Evolutionary conservation across 2,888 invertebrate genomes (phyloP).

Genomic region (Drosophila hamatofila): DNA sequence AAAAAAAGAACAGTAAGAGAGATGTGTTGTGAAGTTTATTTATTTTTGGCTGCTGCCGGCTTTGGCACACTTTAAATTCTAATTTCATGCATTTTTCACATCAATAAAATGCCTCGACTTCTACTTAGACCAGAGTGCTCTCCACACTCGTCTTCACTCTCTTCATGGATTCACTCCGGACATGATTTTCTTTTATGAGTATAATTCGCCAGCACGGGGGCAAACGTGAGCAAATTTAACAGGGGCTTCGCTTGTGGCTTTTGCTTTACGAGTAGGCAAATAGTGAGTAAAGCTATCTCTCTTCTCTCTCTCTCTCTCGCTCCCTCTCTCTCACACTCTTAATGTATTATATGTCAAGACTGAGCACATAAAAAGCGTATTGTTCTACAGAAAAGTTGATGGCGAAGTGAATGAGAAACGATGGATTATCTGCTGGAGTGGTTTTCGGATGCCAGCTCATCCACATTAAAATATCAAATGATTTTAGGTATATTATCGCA

Average conservation of each 20-base stretch:
- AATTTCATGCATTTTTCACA: constrained; percentile 83
- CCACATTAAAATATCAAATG: constrained; percentile 11
- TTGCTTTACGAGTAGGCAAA: constrained; percentile 27
- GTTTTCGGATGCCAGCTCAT: constrained; percentile 9
- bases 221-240: constrained; percentile 67
- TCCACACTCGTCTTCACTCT: constrained; percentile 6
- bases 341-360: constrained; percentile 42
- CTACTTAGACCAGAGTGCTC: constrained; percentile 25
- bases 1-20: background rate
- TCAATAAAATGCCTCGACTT: constrained; percentile 68
- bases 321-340: background rate
- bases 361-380: constrained; percentile 12
- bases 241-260: constrained; percentile 21
- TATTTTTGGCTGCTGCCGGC: constrained; percentile 19
- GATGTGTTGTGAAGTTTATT: constrained; percentile 36
- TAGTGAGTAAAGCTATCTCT: constrained; percentile 42
- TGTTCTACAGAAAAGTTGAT: constrained; percentile 19
- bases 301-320: background rate
- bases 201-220: constrained; percentile 33
- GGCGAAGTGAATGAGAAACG: background rate
- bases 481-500: background rate
- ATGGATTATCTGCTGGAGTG: constrained; percentile 33
- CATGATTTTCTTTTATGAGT: constrained; percentile 72
- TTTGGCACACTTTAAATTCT: constrained; percentile 71
- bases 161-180: constrained; percentile 24